Evolutionary conservation across 2,113 vertebrate genomes (phyloP), one percentile per base, ranked within the genome.

Genomic region (Hippocampus comes): DNA sequence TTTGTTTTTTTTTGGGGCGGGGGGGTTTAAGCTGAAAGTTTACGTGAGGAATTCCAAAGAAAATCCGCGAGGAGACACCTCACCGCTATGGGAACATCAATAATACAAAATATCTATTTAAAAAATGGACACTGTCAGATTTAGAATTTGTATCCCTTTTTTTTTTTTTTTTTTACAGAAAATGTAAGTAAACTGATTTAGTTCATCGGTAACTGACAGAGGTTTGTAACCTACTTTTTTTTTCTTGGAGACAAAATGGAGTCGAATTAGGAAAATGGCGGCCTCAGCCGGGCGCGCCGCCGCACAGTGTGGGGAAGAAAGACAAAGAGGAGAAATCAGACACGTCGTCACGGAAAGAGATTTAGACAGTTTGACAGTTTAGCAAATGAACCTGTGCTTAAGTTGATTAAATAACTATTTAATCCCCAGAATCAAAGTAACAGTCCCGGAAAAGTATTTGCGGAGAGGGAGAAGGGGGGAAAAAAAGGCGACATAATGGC

Each of bases 191-290:
- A 1, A 63, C 30, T 21, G 25, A 68, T 71, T 42, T 23, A 60
- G 23, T 23, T 4, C 21, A 57, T 9, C 20, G 30, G 18, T 41
- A 64, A 42, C 63, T 12, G 14, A 21, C 5, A 14, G 4, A 20
- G 18, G 3, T 78, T 86, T 71, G 42, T 83, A 84, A 84, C 81
- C 81, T 82, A 84, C 78, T 83, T 85, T 70, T 49, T 84, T 2
- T 21, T 71, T 3, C 74, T 72, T 30, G 56, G 34, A 87, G 73
- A 89, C 89, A 93, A 92, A 91, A 92, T 92, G 91, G 91, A 91
- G 90, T 86, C 82, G 23, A 74, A 64, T 83, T 85, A 82, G 88
- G 78, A 91, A 92, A 86, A 93, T 92, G 91, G 92, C 90, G 78
- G 85, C 83, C 82, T 53, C 67, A 12, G 68, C 75, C 71, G 59